Evolutionary conservation across 2,113 vertebrate genomes (phyloP).

Genomic region (Cynocephalus volans): DNA sequence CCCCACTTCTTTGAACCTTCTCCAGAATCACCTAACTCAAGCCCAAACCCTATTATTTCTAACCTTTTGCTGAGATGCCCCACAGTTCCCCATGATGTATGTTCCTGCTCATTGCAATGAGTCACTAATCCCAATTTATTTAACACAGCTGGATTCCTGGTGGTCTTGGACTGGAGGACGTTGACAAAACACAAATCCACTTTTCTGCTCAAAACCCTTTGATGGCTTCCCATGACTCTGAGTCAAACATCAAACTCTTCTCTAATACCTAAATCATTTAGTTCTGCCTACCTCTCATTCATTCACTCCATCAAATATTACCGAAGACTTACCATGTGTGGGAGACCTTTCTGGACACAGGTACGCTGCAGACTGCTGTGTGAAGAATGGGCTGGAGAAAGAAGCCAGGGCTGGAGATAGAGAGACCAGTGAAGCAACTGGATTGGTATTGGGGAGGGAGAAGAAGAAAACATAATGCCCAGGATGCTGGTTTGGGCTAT

Average conservation of each 20-base stretch:
- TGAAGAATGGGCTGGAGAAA: not conserved
- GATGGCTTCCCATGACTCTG: not conserved
- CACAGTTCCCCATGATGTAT: not conserved
- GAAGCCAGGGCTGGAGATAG: not conserved
- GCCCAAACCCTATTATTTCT: not conserved
- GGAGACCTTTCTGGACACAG: not conserved
- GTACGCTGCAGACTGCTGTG: too few species aligned
- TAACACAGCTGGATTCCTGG: not conserved
- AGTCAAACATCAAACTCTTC: not conserved
- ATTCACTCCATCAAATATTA: not conserved
- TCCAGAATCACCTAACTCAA: not conserved
- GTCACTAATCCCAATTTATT: not conserved
- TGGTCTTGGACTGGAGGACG: not conserved
- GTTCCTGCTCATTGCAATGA: not conserved
- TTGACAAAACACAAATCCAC: not conserved
- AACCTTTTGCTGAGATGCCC: not conserved
- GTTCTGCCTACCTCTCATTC: not conserved
- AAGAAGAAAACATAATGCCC: not conserved
- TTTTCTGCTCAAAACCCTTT: not conserved
- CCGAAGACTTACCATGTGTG: not conserved
- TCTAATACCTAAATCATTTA: not conserved
- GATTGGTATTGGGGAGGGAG: not conserved
- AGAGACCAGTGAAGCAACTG: accelerated
- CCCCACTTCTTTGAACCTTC: not conserved
- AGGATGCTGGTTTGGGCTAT: not conserved